Conservation (phyloP, 2,113 vertebrate species). For the Gavialis gangeticus region DNA sequence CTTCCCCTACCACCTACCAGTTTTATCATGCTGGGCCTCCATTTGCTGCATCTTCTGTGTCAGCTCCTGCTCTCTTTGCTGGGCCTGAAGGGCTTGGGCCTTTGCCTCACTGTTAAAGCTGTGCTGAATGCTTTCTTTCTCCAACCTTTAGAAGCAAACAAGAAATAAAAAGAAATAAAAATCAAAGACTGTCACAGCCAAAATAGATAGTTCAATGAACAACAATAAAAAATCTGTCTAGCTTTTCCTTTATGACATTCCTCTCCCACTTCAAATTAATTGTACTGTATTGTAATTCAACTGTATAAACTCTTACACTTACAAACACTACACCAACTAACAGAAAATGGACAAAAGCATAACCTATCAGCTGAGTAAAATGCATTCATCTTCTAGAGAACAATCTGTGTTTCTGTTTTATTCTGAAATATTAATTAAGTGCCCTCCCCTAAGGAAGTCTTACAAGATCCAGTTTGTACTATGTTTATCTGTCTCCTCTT, state of each 20-base stretch:
- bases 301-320: background rate
- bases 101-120: slow-evolving; percentile 85
- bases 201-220: background rate
- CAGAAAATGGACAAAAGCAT: background rate
- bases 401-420: background rate
- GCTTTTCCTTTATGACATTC: slow-evolving; percentile 19
- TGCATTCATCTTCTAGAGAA: background rate
- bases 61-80: slow-evolving; percentile 89
- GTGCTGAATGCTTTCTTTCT: slow-evolving; percentile 88
- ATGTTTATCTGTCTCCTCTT: slow-evolving; percentile 36
- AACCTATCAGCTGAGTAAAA: background rate
- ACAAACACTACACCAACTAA: slow-evolving; percentile 4
- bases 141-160: slow-evolving; percentile 81
- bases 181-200: background rate
- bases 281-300: slow-evolving; percentile 15
- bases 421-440: background rate
- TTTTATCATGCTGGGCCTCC: slow-evolving; percentile 90
- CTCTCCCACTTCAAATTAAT: background rate
- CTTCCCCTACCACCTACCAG: slow-evolving; percentile 90
- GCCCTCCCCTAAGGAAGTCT: background rate
- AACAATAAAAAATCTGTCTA: background rate
- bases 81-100: slow-evolving; percentile 85
- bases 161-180: slow-evolving; percentile 41
- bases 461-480: background rate
- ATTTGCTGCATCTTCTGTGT: slow-evolving; percentile 90